Evolutionary conservation across 92 coral and sea anemone genomes (phyloP), one percentile per base, ranked within the genome.

Genomic region (Zoanthus sociatus): DNA sequence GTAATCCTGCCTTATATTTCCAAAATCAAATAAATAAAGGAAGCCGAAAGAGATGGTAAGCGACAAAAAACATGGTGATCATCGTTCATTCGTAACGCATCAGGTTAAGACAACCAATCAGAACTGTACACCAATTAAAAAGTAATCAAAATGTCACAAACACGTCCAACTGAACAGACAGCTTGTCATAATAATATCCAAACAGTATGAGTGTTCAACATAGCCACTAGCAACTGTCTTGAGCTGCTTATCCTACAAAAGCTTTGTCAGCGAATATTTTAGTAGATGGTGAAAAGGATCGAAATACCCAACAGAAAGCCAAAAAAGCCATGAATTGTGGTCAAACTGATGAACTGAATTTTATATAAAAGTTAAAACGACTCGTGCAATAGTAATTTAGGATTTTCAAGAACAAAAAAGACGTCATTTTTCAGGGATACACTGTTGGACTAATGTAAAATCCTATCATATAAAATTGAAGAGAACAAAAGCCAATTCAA

Each of bases 161-260:
- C 7, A 46, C 17, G 42, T 31, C 55, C 85, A 81, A 81, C 85
- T 7, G 45, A 64, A 81, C 85, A 81, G 85, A 81, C 75, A 81
- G 73, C 75, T 11, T 67, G 21, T 32, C 58, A 45, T 20, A 45
- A 9, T 2, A 33, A 9, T 2, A 33, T 18, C 61, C 85, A 45
- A 20, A 46, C 60, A 20, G 70, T 21, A 64, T 11, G 75, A 53
- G 75, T 66, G 85, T 81, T 55, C 63, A 63, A 81, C 75, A 18
- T 10, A 12, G 50, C 42, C 55, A 47, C 85, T 44, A 61, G 37
- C 75, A 47, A 12, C 12, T 1, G 17, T 12, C 66, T 9, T 1
- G n/a, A 67, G n/a, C 26, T 21, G 55, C 51, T 46, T 37, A 0
- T 9, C 16, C 48, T 50, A 58, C 51, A 56, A 56, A 5, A 17